A percentile compares a stretch with the other conserved stretches of the same genome.
These are phyloP conservation scores for Characodon lateralis DNA, from an alignment of 2,797 vertebrate genomes.

Conservation along the genomic window DNA sequence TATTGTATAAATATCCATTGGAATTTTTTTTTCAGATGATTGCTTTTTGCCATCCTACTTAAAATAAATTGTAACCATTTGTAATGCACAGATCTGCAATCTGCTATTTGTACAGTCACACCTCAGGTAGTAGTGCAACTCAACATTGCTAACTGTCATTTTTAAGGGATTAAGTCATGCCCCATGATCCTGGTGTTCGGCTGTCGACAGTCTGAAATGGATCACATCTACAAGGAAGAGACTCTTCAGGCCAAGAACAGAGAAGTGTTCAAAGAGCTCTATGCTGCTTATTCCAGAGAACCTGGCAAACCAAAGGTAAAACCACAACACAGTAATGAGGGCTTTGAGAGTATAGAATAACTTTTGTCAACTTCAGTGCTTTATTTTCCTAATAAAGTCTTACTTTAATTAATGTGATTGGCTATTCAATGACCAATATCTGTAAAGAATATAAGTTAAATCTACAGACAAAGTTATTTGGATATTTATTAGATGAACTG, in stretches of 20 bases:
- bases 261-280: constrained; percentile 93
- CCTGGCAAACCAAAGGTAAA: constrained; percentile 97
- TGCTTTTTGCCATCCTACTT: constrained; percentile 3
- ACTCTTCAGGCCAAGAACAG: constrained; percentile 91
- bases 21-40: constrained; percentile 1
- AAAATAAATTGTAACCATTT: neutral
- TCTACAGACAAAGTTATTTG: neutral
- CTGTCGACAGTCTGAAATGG: constrained; percentile 94
- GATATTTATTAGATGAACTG: neutral
- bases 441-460: neutral
- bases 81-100: neutral
- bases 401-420: neutral
- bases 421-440: neutral
- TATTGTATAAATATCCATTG: neutral
- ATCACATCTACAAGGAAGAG: constrained; percentile 98
- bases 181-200: constrained; percentile 97
- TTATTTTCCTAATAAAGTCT: neutral
- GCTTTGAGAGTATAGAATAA: constrained; percentile 1
- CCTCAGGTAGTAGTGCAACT: constrained; percentile 2
- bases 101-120: neutral
- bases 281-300: constrained; percentile 95
- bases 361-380: neutral
- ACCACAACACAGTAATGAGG: neutral
- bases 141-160: neutral
- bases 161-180: constrained; percentile 86